These are phyloP conservation scores for Zootermopsis nevadensis DNA, from an alignment of 2,888 invertebrate genomes.

Conservation along the genomic window DNA sequence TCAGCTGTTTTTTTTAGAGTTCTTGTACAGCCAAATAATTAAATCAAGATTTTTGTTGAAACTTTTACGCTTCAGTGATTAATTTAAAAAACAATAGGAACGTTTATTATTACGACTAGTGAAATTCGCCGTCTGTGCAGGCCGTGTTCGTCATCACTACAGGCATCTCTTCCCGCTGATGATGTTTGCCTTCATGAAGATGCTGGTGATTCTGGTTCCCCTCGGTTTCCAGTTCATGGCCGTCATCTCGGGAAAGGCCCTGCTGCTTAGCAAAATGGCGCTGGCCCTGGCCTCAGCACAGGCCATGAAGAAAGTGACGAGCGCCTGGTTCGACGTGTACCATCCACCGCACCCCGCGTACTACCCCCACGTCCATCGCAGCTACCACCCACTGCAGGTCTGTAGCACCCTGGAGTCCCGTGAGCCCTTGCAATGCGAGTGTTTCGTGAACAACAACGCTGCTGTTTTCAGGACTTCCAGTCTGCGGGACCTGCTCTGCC, in stretches of 20 bases:
- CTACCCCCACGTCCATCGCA: constrained; percentile 28
- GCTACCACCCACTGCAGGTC: background rate
- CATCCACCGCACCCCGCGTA: background rate
- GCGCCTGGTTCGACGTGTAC: constrained; percentile 32
- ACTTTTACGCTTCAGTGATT: too few relatives aligned
- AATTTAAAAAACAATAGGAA: too few relatives aligned
- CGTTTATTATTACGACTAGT: too few relatives aligned
- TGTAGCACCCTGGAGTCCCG: background rate
- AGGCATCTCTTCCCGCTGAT: constrained; percentile 73
- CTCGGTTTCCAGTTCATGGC: constrained; percentile 88
- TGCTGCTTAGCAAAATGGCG: constrained; percentile 84
- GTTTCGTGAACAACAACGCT: background rate
- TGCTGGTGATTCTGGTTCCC: constrained; percentile 81
- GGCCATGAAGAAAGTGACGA: constrained; percentile 77
- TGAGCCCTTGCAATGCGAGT: background rate
- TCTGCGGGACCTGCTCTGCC: background rate
- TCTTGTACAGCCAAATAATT: too few relatives aligned
- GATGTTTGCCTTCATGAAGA: constrained; percentile 81
- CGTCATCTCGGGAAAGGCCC: constrained; percentile 83
- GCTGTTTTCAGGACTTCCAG: background rate
- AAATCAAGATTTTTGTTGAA: too few relatives aligned
- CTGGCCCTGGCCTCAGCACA: constrained; percentile 82
- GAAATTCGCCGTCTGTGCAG: background rate
- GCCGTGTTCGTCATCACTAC: constrained; percentile 62
- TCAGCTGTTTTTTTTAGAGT: too few relatives aligned